phyloP scores from a whole-genome alignment of 2,113 vertebrate species.

The Scopus umbretta region DNA sequence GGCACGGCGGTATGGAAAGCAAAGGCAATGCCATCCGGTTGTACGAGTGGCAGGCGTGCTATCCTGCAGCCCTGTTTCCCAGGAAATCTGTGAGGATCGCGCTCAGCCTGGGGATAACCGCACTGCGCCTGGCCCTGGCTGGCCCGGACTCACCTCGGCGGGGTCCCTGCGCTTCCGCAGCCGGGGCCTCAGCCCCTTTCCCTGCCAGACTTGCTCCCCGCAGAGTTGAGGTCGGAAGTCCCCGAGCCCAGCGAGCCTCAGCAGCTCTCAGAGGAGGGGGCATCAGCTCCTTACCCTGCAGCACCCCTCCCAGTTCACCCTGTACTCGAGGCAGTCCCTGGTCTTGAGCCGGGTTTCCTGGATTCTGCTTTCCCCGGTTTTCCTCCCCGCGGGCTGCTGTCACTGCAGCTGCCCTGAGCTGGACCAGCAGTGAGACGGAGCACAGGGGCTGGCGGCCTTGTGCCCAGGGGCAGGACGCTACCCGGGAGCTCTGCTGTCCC shows the following conservation, averaged over 20 bases:
- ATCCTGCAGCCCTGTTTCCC: not conserved
- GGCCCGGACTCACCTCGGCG: not conserved
- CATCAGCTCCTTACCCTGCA: not conserved
- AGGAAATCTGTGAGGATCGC: not conserved
- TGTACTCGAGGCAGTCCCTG: rapidly evolving
- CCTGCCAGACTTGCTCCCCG: not conserved
- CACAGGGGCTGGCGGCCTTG: not conserved
- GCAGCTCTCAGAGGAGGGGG: not conserved
- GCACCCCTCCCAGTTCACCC: not conserved
- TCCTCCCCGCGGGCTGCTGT: too few species aligned
- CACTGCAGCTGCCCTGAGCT: not conserved
- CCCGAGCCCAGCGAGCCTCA: not conserved
- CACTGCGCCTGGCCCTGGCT: not conserved
- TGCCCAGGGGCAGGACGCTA: rapidly evolving
- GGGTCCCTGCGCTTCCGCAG: not conserved
- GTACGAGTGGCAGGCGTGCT: not conserved
- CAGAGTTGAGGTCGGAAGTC: too few species aligned
- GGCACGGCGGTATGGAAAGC: rapidly evolving
- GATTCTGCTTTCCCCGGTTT: not conserved
- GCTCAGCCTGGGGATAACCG: not conserved
- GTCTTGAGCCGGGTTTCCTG: not conserved
- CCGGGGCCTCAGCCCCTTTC: not conserved
- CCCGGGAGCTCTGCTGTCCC: not conserved
- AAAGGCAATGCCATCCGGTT: not conserved
- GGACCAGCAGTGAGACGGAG: not conserved